A percentile compares a stretch with the other conserved stretches of the same genome.
phyloP scores from a whole-genome alignment of 2,797 vertebrate species.

The Morus bassanus region DNA sequence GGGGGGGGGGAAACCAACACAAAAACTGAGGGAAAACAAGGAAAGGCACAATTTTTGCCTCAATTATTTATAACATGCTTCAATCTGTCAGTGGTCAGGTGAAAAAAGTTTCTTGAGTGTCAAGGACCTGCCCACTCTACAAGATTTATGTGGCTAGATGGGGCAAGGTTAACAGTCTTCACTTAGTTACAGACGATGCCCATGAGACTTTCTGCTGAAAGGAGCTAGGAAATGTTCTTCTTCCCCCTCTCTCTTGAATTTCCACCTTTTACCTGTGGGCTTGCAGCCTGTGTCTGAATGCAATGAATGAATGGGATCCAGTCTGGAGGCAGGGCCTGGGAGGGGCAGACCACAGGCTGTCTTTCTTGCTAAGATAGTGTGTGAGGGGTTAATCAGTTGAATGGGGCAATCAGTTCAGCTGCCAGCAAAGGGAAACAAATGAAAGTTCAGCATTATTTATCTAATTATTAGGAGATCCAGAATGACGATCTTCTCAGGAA shows the following conservation, averaged over 20 bases:
- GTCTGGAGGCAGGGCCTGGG: background rate
- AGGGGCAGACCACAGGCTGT: too few species aligned
- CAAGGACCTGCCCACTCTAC: background rate
- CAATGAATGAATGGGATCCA: background rate
- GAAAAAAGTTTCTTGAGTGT: background rate
- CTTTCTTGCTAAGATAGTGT: fast-evolving
- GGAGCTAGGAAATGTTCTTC: background rate
- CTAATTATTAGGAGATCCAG: background rate
- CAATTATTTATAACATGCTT: background rate
- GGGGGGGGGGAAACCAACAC: too few species aligned
- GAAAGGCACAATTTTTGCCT: background rate
- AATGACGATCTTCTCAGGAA: background rate
- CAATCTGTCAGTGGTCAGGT: background rate
- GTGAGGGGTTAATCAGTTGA: background rate
- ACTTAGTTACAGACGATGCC: background rate
- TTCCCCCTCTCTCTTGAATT: background rate
- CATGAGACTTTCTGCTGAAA: background rate
- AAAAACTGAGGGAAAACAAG: background rate
- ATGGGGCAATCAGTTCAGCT: background rate
- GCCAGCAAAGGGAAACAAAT: background rate
- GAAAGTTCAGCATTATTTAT: background rate
- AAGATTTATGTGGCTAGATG: background rate
- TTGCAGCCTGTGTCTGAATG: background rate
- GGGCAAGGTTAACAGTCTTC: background rate
- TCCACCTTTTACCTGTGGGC: background rate